These are phyloP conservation scores for Cremastinae sp. DNA, from an alignment of 2,888 invertebrate genomes.

Conservation along the genomic window DNA sequence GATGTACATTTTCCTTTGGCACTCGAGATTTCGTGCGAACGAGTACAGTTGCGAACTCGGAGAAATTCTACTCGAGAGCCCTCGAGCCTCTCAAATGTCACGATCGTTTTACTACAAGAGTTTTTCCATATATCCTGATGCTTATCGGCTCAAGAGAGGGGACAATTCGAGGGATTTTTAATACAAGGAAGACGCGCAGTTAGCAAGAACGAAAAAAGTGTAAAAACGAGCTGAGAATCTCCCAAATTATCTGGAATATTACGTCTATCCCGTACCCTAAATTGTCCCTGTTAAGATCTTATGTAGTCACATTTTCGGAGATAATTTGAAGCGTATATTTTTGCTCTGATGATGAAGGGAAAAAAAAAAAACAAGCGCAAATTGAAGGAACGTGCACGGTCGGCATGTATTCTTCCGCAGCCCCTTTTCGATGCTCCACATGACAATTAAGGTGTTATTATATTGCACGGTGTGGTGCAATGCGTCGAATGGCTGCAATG, in stretches of 20 bases:
- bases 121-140: background rate
- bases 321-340: no score
- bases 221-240: no score
- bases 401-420: constrained; percentile 2
- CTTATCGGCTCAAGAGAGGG: no score
- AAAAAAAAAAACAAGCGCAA: no score
- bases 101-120: constrained; percentile 42
- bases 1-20: constrained; percentile 47
- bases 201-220: no score
- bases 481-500: constrained; percentile 55
- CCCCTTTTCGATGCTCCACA: constrained; percentile 31
- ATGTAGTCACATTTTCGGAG: no score
- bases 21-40: constrained; percentile 58
- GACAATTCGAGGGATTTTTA: background rate
- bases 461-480: constrained; percentile 57
- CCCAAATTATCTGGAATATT: background rate
- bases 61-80: constrained; percentile 41
- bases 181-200: no score
- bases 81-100: constrained; percentile 46
- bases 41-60: constrained; percentile 44
- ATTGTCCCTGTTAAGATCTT: no score
- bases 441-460: constrained; percentile 63
- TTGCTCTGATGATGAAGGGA: no score
- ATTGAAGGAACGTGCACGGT: constrained; percentile 1
- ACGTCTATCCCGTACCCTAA: no score